Base-by-base conservation (phyloP, 2,113 vertebrate species). In the Aleadryas rufinucha region DNA sequence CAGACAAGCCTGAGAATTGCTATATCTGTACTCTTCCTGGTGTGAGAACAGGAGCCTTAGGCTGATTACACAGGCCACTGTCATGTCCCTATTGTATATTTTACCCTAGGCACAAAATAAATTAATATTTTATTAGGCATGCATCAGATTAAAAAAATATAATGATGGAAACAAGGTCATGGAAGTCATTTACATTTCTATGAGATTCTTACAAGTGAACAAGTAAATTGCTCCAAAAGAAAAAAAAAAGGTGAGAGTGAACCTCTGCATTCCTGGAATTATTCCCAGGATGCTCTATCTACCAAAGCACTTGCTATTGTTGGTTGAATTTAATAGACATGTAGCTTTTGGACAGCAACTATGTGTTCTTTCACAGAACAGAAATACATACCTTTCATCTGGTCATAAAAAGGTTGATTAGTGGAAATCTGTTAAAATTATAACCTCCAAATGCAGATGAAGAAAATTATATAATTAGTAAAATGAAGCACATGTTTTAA, bases 161-260 rank as follows among this genome's bases (percentile, higher is more conserved):
- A 35, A 69, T 60, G 71, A 42, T 89, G 31, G 35, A 88, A 41
- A 45, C 21, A 68, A 77, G 84, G 68, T 87, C 83, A 77, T 74
- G 42, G n/a, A 75, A 77, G 41, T 68, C 7, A 39, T 66, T 85
- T 77, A 31, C 74, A 72, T 93, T 92, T 80, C 60, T 80, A 42
- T 59, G 80, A 93, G 82, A 91, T 79, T 90, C 87, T 94, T 60
- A 85, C 49, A 88, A 66, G 85, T 93, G 97, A 95, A 92, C 65
- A 95, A 89, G 57, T 86, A 65, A 30, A 57, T 65, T 91, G 13
- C 44, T 87, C 65, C 44, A 71, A 84, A 82, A 85, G 8, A 6
- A 69, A 24, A 28, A 70, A 84, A 94, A 86, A 83, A 57, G 11
- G 47, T 18, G 26, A 72, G 45, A 41, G 17, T 37, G 30, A 72